Base-by-base conservation (phyloP, 53 echinoderm and acorn worm genomes). In the Echinometra lucunter region DNA sequence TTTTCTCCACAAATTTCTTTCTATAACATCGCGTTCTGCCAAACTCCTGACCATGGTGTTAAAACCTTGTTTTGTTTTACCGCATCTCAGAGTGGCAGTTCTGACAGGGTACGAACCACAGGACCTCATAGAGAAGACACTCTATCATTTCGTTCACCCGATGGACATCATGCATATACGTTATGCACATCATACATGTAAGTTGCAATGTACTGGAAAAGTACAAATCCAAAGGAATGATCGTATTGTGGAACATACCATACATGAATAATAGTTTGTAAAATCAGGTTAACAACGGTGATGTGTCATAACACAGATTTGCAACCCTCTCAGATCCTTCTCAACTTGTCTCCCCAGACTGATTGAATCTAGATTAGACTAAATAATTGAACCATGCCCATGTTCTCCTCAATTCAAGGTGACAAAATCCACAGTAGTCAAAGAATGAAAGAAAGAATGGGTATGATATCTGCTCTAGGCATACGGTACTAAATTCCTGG, bases 71-170 rank as follows among this genome's bases (percentile, higher is more conserved):
- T 69, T 69, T 69, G 15, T 34, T 23, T 0, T 72, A 21, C 21
- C 42, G 8, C 42, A 2, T 40, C 23, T 37, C 78, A 99, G 99
- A 75, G 99, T 99, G 21, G 98, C 99, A 1, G 95, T 95, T 35
- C 95, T 99, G 4, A 99, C 99, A 28, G 99, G 99, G 35, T 99
- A 99, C 90, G 99, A 99, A 70, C 99, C 99, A 1, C 99, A 99
- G 80, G 99, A 99, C 88, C 94, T 99, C 16, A 99, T 99, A 34
- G 99, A 99, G 93, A 99, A 99, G 91, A 99, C 99, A 2, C 94
- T 99, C 1, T 99, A 99, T 72, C 99, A 99, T 37, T 99, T 97
- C 88, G 96, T 99, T 0, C 99, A 99, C 88, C 98, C 97, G 0
- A 97, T 98, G 82, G 99, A 99, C 58, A 97, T 99, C 37, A 90